phyloP scores from a whole-genome alignment of 1,140 invertebrate species.

The Drosophila murphyi region DNA sequence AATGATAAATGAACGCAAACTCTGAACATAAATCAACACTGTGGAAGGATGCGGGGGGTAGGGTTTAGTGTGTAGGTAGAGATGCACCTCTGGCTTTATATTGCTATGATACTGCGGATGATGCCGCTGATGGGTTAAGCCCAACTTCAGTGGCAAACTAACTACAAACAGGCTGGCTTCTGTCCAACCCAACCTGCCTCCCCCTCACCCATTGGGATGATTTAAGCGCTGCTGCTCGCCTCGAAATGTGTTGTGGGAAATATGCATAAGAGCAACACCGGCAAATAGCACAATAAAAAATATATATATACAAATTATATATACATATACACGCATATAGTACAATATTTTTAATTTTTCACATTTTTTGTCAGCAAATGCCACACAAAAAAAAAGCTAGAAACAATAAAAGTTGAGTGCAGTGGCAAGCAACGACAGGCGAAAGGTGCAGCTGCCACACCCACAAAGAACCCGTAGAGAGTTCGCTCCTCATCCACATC shows the following conservation, averaged over 20 bases:
- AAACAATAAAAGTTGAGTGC: constrained; percentile 29
- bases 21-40: constrained; percentile 74
- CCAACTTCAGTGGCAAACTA: constrained; percentile 75
- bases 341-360: constrained; percentile 79
- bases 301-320: constrained; percentile 5
- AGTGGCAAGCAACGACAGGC: constrained; percentile 27
- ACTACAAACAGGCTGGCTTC: constrained; percentile 54
- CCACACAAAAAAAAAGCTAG: background rate
- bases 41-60: background rate
- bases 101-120: constrained; percentile 34
- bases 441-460: constrained; percentile 60
- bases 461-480: constrained; percentile 28
- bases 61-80: background rate
- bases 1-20: constrained; percentile 82
- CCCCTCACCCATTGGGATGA: constrained; percentile 52
- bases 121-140: constrained; percentile 67
- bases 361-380: constrained; percentile 54
- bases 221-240: constrained; percentile 72
- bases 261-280: constrained; percentile 77
- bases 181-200: constrained; percentile 13
- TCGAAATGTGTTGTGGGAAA: constrained; percentile 79
- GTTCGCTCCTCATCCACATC: background rate
- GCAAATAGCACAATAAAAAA: constrained; percentile 38
- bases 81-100: constrained; percentile 61
- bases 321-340: constrained; percentile 28